Conservation (phyloP, 2,797 vertebrate species). For the Cirrhinus mrigala region DNA sequence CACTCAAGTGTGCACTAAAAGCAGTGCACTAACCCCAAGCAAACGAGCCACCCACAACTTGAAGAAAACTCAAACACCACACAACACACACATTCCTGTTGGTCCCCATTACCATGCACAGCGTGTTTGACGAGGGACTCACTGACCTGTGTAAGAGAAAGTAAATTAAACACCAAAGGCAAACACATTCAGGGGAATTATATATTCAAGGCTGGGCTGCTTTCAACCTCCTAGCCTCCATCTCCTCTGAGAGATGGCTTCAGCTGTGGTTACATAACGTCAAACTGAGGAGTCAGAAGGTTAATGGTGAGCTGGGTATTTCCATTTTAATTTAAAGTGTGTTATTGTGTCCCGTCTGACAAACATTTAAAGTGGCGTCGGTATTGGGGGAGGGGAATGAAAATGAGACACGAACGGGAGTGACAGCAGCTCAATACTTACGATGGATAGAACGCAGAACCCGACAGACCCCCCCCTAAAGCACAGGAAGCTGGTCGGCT, state of each 20-base stretch:
- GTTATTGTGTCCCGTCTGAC: conserved; percentile 57
- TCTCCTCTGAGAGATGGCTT: conserved; percentile 34
- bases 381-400: conserved; percentile 19
- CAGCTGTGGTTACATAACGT: conserved; percentile 44
- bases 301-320: conserved; percentile 57
- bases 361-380: conserved; percentile 57
- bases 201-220: conserved; percentile 43
- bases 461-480: background rate
- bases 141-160: conserved; percentile 54
- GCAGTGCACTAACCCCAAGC: background rate
- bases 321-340: conserved; percentile 60
- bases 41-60: conserved; percentile 5
- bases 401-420: conserved; percentile 24
- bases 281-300: conserved; percentile 50
- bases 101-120: conserved; percentile 36
- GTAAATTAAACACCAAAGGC: conserved; percentile 55
- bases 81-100: conserved; percentile 11
- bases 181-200: conserved; percentile 55
- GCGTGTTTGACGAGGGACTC: conserved; percentile 30
- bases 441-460: conserved; percentile 15
- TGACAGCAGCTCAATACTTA: conserved; percentile 40
- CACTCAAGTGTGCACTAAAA: background rate
- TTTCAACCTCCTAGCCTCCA: conserved; percentile 37
- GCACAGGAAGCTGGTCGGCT: conserved; percentile 24
- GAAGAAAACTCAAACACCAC: background rate